These are phyloP conservation scores for Spilosoma lubricipeda DNA, from an alignment of 2,888 invertebrate genomes.

Conservation along the genomic window DNA sequence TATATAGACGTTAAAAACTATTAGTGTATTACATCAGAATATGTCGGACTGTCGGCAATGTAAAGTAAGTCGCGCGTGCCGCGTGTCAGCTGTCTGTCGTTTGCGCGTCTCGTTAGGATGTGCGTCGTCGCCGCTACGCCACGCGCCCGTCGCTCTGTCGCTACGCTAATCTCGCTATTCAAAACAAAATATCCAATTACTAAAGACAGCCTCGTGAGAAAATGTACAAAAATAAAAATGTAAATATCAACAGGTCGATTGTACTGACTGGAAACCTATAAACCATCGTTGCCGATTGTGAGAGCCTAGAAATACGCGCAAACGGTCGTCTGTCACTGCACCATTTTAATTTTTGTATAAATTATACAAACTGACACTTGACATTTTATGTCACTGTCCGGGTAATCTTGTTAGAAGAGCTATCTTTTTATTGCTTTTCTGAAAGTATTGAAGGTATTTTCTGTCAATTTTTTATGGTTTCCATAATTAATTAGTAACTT, in stretches of 20 bases:
- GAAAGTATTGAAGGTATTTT: conserved; percentile 53
- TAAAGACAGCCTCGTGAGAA: conserved; percentile 53
- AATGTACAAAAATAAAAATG: conserved; percentile 53
- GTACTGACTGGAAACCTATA: not conserved
- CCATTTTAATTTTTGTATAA: conserved; percentile 80
- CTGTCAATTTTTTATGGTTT: conserved; percentile 11
- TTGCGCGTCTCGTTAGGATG: conserved; percentile 80
- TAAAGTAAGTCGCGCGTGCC: conserved; percentile 60
- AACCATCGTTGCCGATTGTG: not conserved
- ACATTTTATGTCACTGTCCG: conserved; percentile 83
- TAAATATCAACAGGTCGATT: conserved; percentile 55
- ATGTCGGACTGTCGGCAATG: conserved; percentile 26
- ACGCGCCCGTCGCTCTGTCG: conserved; percentile 59
- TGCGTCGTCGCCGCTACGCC: conserved; percentile 48
- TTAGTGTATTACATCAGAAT: conserved; percentile 31
- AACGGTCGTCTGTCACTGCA: conserved; percentile 79
- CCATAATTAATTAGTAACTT: not conserved
- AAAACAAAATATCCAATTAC: conserved; percentile 73
- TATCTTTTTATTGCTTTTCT: conserved; percentile 73
- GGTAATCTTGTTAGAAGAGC: conserved; percentile 78
- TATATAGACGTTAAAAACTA: conserved; percentile 41
- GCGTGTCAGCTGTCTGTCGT: conserved; percentile 74
- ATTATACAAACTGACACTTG: conserved; percentile 83
- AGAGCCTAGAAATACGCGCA: conserved; percentile 46
- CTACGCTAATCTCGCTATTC: conserved; percentile 68